Conservation (phyloP, 2,797 vertebrate species). For the Etheostoma nigrum region DNA sequence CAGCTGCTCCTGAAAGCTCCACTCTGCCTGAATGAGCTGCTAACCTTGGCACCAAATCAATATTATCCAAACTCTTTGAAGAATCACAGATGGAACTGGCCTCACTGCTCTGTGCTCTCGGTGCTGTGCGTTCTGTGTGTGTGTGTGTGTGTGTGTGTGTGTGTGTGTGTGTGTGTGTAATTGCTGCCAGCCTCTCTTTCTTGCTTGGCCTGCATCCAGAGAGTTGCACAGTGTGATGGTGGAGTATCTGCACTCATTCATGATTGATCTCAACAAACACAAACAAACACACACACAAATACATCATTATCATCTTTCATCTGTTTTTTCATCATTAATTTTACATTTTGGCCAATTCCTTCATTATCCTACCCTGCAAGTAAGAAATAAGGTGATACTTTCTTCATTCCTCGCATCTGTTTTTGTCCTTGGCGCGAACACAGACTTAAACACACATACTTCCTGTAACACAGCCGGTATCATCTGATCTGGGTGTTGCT, state of each 20-base stretch:
- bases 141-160: slow-evolving; percentile 45
- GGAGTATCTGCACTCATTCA: slow-evolving; percentile 72
- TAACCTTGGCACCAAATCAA: slow-evolving; percentile 91
- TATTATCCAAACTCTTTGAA: slow-evolving; percentile 91
- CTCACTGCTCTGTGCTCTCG: slow-evolving; percentile 75
- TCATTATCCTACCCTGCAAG: background rate
- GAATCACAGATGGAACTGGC: slow-evolving; percentile 90
- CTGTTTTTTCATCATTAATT: slow-evolving; percentile 33
- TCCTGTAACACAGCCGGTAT: slow-evolving; percentile 88
- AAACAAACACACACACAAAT: slow-evolving; percentile 15
- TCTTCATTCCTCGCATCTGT: slow-evolving; percentile 36
- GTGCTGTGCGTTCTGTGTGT: slow-evolving; percentile 70
- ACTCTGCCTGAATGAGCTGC: slow-evolving; percentile 88
- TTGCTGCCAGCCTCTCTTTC: slow-evolving; percentile 77
- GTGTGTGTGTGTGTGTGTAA: slow-evolving; percentile 66
- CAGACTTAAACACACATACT: slow-evolving; percentile 57
- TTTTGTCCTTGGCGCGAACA: slow-evolving; percentile 66
- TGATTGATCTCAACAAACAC: slow-evolving; percentile 47
- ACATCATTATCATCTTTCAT: slow-evolving; percentile 20
- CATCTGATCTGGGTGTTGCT: slow-evolving; percentile 88
- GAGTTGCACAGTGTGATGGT: slow-evolving; percentile 72
- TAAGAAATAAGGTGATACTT: slow-evolving; percentile 34
- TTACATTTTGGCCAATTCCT: slow-evolving; percentile 2
- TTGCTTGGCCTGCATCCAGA: slow-evolving; percentile 75
- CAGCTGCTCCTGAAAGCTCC: slow-evolving; percentile 88